Base-by-base conservation (phyloP, 2,888 invertebrate genomes). In the Omphaloscelis lunosa region DNA sequence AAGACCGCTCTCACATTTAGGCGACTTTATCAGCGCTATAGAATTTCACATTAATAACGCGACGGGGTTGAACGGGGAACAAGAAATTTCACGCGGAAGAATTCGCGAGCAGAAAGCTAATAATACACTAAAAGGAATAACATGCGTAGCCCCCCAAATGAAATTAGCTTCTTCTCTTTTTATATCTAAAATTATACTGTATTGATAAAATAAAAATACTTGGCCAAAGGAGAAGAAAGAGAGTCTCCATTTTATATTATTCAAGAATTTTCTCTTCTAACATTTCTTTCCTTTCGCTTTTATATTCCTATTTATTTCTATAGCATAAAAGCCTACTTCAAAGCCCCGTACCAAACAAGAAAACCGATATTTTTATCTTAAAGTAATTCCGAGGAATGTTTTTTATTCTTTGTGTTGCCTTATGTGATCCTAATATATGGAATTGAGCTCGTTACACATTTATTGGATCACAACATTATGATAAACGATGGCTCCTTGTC, bases 361-460 rank as follows among this genome's bases (percentile, higher is more conserved):
- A 89, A 91, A 82, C 77, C 86, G 90, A 91, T 92, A 92, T 89
- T 91, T 56, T 89, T 84, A 83, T 72, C 72, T 45, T 66, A 61
- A 88, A 89, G 81, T 86, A 78, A 88, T 89, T 90, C 82, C 82
- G 80, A 84, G 79, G 75, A 85, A 86, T 87, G 80, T 80, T 86
- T 67, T 80, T 85, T 86, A 80, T 84, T 72, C 63, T 65, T 75
- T 75, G 48, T 77, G 48, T 66, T 34, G 12, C 23, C 45, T 17
- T 45, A 62, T 62, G 39, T 34, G 39, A 58, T 58, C 75, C 75
- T 79, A 68, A 81, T 75, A 75, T 7, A 59, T n/a, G 45, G 45
- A 82, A 80, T 80, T 68, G 82, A 75, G 82, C 75, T 80, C 61
- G 68, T 80, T 75, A 82, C 41, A 56, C 48, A 48, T 58, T 75